Evolutionary conservation across 2,797 vertebrate genomes (phyloP).

Genomic region (Gallinago solitaria): DNA sequence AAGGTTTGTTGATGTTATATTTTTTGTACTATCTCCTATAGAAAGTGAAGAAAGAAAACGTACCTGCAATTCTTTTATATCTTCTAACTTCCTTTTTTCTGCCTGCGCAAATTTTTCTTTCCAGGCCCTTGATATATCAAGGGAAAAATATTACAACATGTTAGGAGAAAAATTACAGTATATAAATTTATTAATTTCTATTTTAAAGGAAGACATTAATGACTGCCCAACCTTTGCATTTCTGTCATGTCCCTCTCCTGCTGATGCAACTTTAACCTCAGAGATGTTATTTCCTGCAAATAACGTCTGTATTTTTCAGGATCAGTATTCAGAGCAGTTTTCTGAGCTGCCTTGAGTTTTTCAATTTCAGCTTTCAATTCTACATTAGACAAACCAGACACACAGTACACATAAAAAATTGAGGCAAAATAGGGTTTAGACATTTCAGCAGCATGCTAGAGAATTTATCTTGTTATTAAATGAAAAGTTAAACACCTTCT

Average conservation of each 20-base stretch:
- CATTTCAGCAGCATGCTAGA: not conserved
- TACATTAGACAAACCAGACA: constrained; percentile 54
- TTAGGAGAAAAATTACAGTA: not conserved
- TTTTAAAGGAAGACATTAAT: not conserved
- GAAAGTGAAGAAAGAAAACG: not conserved
- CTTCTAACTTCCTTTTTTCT: constrained; percentile 90
- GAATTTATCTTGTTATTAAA: not conserved
- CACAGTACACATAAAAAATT: fast-evolving
- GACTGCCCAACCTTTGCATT: constrained; percentile 83
- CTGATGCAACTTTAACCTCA: constrained; percentile 86
- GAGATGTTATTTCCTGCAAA: constrained; percentile 86
- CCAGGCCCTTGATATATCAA: constrained; percentile 83
- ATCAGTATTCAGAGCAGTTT: constrained; percentile 82
- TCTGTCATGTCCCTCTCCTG: constrained; percentile 91
- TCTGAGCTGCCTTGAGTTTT: constrained; percentile 90
- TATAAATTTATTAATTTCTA: not conserved
- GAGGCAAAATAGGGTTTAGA: not conserved
- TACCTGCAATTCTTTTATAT: constrained; percentile 92
- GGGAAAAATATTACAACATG: not conserved
- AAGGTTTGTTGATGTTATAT: not conserved
- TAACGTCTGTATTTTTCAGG: constrained; percentile 87
- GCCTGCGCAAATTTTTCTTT: constrained; percentile 92
- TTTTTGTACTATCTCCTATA: not conserved
- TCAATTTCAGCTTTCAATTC: constrained; percentile 97
- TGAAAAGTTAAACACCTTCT: not conserved